Evolutionary conservation across 2,888 invertebrate genomes (phyloP), one percentile per base, ranked within the genome.

Genomic region (Xestoiulus laeticollis): DNA sequence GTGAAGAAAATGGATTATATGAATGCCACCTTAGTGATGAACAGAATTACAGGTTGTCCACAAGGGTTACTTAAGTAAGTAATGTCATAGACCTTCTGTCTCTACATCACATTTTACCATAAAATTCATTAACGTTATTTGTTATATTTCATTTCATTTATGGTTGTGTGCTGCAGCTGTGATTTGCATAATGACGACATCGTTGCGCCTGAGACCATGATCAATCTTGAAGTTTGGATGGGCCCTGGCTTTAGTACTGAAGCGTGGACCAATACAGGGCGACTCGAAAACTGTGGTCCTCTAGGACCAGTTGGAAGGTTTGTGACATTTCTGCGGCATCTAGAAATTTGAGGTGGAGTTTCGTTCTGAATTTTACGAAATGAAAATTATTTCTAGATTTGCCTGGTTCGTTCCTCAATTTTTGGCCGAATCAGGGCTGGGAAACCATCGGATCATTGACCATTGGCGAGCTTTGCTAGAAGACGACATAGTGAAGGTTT

Each of bases 161-260:
- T 84, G n/a, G 12, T n/a, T n/a, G 32, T 84, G 4, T 10, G 22
- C 8, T 38, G 38, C 22, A 1, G 85, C 4, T 85, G 85, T 38
- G 85, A 85, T 1, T 38, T 43, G 44, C 38, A 44, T 26, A n/a
- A 85, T 38, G 38, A 85, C 85, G 85, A 5, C 85, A 43, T 85
- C 22, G 38, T 85, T n/a, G 32, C 44, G 68, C 92, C 92, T 22
- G 91, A 91, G 86, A 91, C 92, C 14, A 92, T 92, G 92, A 91
- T 96, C 26, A 95, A 96, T 91, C 92, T 96, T 90, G 96, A 95
- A 91, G 94, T 95, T 0, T 95, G 95, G 95, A 92, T 95, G 88
- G 93, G 94, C 32, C 94, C 95, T 0, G 94, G 94, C 83, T 93
- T 93, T 87, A 94, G 94, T 90, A 92, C 93, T 43, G 92, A 92